Evolutionary conservation across 2,113 vertebrate genomes (phyloP).

Genomic region (Elaphurus davidianus): DNA sequence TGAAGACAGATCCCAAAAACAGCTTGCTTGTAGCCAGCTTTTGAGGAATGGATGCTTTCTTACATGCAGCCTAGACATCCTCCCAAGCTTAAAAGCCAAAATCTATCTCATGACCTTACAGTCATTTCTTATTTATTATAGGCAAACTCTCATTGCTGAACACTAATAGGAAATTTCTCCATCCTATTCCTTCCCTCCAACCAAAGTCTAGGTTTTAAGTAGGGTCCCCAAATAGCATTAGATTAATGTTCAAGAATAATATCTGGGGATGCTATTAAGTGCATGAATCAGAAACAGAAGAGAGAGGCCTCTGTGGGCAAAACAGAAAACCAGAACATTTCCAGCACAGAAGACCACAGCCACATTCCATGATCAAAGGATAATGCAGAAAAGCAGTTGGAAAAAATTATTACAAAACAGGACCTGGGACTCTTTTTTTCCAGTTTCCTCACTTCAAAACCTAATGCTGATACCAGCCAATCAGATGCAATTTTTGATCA

Average conservation of each 20-base stretch:
- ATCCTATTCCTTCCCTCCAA: background rate
- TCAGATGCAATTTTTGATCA: slow-evolving; percentile 1
- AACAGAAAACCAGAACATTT: slow-evolving; percentile 16
- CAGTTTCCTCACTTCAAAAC: background rate
- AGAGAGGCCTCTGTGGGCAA: slow-evolving; percentile 44
- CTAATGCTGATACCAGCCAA: background rate
- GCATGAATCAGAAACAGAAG: slow-evolving; percentile 58
- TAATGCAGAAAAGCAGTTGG: slow-evolving; percentile 11
- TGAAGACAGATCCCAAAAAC: background rate
- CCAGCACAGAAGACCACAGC: background rate
- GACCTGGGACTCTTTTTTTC: background rate
- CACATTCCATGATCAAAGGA: slow-evolving; percentile 20
- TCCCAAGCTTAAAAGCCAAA: background rate
- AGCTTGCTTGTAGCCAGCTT: background rate
- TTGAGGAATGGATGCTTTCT: background rate
- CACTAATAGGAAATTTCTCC: background rate
- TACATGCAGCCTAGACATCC: background rate
- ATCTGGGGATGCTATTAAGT: background rate
- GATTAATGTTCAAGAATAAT: background rate
- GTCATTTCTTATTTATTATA: background rate
- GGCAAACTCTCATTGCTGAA: background rate
- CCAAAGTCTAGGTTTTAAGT: slow-evolving; percentile 11
- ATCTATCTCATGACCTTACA: background rate
- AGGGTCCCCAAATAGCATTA: background rate
- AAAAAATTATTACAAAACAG: background rate